phyloP scores from a whole-genome alignment of 2,888 invertebrate genomes.

The Anagyrus pseudococci region DNA sequence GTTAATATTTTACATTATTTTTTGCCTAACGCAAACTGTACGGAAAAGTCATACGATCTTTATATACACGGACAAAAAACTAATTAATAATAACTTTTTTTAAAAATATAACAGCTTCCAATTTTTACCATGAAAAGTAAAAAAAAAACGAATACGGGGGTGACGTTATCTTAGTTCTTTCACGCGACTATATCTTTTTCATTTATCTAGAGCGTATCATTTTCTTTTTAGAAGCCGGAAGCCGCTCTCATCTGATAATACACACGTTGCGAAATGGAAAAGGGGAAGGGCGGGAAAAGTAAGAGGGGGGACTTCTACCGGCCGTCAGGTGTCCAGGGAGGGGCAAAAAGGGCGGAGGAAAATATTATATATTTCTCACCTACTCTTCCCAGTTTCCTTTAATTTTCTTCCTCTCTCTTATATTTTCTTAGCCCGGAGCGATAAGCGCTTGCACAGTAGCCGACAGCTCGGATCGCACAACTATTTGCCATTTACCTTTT shows the following conservation, averaged over 20 bases:
- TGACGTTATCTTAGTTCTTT: conserved; percentile 20
- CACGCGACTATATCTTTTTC: conserved; percentile 30
- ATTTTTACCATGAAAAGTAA: too few relatives aligned
- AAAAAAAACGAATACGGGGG: background rate
- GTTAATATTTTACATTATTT: too few relatives aligned
- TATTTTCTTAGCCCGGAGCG: conserved; percentile 5
- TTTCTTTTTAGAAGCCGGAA: conserved; percentile 31
- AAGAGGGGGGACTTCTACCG: conserved; percentile 26
- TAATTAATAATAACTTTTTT: too few relatives aligned
- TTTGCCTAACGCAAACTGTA: too few relatives aligned
- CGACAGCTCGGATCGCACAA: background rate
- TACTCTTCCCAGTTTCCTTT: conserved; percentile 28
- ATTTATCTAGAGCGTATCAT: conserved; percentile 34
- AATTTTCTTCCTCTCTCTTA: conserved; percentile 33
- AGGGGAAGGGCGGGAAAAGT: conserved; percentile 23
- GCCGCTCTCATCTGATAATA: conserved; percentile 31
- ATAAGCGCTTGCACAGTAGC: conserved; percentile 14
- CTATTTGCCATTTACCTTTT: conserved; percentile 32
- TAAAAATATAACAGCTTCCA: too few relatives aligned
- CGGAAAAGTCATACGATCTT: too few relatives aligned
- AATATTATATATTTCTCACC: conserved; percentile 31
- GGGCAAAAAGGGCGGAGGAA: conserved; percentile 16
- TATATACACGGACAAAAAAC: too few relatives aligned
- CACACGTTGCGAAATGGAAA: conserved; percentile 7
- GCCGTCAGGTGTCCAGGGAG: background rate